Evolutionary conservation across 1,140 invertebrate genomes (phyloP), one percentile per base, ranked within the genome.

Genomic region (Drosophila tropicalis): DNA sequence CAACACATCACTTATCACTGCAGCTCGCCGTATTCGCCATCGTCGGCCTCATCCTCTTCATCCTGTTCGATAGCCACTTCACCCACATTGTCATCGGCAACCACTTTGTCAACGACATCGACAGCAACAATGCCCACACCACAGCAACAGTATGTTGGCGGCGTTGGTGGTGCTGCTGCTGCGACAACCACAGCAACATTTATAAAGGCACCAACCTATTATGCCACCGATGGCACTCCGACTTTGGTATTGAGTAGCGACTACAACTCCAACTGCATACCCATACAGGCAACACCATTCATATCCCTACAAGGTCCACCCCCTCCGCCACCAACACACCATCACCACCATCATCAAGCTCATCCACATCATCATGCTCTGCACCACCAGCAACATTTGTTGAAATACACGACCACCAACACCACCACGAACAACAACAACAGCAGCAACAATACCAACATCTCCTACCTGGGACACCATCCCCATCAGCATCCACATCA

Each of bases 51-150:
- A n/a, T 91, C 90, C 15, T 91, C 90, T 17, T 91, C 90, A n/a
- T 91, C 90, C 57, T 91, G 90, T 63, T 91, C 90, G 57, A 91
- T 91, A 63, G 90, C 90, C 70, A 90, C 90, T 60, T 91, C 90
- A 39, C 90, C 90, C 22, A 90, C 90, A 55, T 61, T 91, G 15
- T 85, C 90, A 55, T 85, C 86, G 36, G 87, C 90, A n/a, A 90
- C 90, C 29, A 91, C 90, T 25, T 63, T 85, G 47, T 89, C 90
- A 25, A 90, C 90, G 39, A 91, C 86, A 47, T 91, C 90, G 39
- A 91, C 90, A 22, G 86, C 86, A 58, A 91, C 90, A 32, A 89
- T 91, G 68, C 90, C 90, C 44, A 91, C 90, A 55, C 68, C 90
- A 34, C 85, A 90, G 70, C 85, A 90, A 36, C 85, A 89, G 44